These are phyloP conservation scores for Delia radicum DNA, from an alignment of 1,140 invertebrate genomes.

Conservation along the genomic window DNA sequence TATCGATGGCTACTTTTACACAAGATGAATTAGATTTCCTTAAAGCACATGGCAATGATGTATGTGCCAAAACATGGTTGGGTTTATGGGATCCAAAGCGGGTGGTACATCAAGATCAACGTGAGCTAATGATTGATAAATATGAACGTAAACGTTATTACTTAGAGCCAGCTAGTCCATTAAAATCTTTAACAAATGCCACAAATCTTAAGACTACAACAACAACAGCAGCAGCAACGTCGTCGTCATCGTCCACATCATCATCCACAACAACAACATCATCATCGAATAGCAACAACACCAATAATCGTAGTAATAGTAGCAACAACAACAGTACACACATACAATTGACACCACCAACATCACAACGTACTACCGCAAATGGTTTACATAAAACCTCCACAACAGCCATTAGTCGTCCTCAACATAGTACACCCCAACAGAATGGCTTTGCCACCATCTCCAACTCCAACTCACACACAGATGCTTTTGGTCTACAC, in stretches of 20 bases:
- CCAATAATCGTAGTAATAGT: conserved; percentile 26
- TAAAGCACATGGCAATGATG: conserved; percentile 88
- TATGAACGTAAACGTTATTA: conserved; percentile 88
- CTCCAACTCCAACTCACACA: neutral
- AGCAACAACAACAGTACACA: conserved; percentile 26
- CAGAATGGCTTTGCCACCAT: neutral
- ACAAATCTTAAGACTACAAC: conserved; percentile 49
- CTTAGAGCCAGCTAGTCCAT: conserved; percentile 64
- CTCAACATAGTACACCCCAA: conserved; percentile 41
- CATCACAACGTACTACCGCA: conserved; percentile 45
- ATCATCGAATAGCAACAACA: conserved; percentile 20
- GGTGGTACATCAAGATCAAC: conserved; percentile 70
- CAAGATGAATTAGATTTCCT: conserved; percentile 93
- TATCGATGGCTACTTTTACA: conserved; percentile 97
- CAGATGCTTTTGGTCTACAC: conserved; percentile 22
- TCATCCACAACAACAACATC: conserved; percentile 26
- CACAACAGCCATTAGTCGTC: conserved; percentile 43
- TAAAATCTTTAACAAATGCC: conserved; percentile 53
- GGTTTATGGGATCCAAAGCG: conserved; percentile 80
- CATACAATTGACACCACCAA: conserved; percentile 46
- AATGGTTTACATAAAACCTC: conserved; percentile 42
- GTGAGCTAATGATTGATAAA: conserved; percentile 89
- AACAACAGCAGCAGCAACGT: conserved; percentile 29
- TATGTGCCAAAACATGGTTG: conserved; percentile 87
- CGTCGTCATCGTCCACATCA: conserved; percentile 26